Evolutionary conservation across 2,797 vertebrate genomes (phyloP), one percentile per base, ranked within the genome.

Genomic region (Gouania willdenowi): DNA sequence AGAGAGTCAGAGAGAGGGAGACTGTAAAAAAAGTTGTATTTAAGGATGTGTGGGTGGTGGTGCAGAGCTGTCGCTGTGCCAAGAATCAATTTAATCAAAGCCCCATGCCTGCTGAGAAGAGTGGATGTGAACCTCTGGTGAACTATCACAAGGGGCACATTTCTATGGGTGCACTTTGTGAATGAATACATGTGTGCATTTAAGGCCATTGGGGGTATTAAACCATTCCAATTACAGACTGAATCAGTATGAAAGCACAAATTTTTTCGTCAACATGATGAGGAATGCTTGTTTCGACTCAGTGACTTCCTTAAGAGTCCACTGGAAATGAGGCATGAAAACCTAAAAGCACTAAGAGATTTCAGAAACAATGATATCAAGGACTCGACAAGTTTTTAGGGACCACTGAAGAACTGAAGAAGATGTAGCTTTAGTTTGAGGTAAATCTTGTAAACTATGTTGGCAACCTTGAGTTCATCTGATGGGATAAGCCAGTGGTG

Each of bases 31-130:
- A 41, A 13, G 22, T 4, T 34, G 15, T 12, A 8, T 42, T 15
- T 47, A 27, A 28, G 30, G 43, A 12, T 36, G 29, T 20, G 15
- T 41, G 12, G 41, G 37, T 18, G 18, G 13, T 14, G 13, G 56
- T 23, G 35, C 14, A 23, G 38, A 27, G 12, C 39, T 29, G 43
- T 36, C 38, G 24, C 13, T 42, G 31, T 27, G 41, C 6, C 19
- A 26, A 32, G 25, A 45, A 61, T 69, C 18, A 26, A 39, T 41
- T 43, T 40, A 47, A 51, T 62, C 35, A 72, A 33, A 54, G 22
- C 42, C 41, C 30, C 10, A 20, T 16, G 28, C 8, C 18, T 41
- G 9, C 5, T 45, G 29, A 28, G 27, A 13, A 30, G 9, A 45
- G 9, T 32, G 21, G 44, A 29, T 9, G 6, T 50, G 13, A 32